Evolutionary conservation across 2,113 vertebrate species (phyloP).

Genomic region (Columbina picui): DNA sequence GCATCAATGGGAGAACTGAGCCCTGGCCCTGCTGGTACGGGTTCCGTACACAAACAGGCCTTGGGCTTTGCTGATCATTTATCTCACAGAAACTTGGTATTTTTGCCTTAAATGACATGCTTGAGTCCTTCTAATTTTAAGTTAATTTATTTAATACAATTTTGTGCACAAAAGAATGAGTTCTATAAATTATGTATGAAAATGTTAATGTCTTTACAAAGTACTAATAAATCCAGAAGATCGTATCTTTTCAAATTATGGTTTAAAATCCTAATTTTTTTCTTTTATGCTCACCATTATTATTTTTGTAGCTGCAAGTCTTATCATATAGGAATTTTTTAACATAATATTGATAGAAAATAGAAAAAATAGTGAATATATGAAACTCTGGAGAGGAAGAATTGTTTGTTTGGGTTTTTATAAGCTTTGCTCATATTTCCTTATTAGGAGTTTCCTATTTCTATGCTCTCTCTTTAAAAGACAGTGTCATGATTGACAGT

Average conservation of each 20-base stretch:
- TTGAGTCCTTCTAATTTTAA: constrained; percentile 88
- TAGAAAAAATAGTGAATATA: constrained; percentile 47
- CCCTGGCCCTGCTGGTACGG: background rate
- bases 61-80: constrained; percentile 77
- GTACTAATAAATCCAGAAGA: constrained; percentile 85
- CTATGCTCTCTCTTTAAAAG: background rate
- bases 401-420: constrained; percentile 47
- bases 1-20: background rate
- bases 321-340: constrained; percentile 27
- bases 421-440: background rate
- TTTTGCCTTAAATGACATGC: constrained; percentile 91
- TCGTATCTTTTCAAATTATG: constrained; percentile 71
- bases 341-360: constrained; percentile 34
- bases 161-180: constrained; percentile 85
- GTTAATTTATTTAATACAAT: constrained; percentile 92
- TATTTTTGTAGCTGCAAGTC: constrained; percentile 64
- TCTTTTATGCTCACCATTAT: constrained; percentile 60
- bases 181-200: constrained; percentile 85
- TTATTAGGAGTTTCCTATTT: constrained; percentile 15
- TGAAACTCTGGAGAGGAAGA: constrained; percentile 21
- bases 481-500: background rate
- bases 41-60: background rate
- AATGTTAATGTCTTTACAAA: constrained; percentile 85
- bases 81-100: constrained; percentile 84
- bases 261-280: constrained; percentile 58